Evolutionary conservation across 2,888 invertebrate species (phyloP), one percentile per base, ranked within the genome.

Genomic region (Phengaris alcon): DNA sequence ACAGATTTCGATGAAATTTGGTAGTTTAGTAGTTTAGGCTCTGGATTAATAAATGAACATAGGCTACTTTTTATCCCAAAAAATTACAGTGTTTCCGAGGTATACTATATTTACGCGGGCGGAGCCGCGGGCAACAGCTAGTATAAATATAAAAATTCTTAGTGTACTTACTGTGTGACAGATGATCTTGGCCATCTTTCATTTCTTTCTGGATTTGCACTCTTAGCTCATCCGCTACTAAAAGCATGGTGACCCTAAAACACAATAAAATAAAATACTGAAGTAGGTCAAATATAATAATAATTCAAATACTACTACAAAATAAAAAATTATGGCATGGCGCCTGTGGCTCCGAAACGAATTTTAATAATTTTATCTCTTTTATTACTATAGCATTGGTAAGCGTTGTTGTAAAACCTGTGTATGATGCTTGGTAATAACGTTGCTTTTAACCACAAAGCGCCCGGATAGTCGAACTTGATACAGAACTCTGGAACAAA

Each of bases 401-500:
- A 35, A 48, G 48, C 48, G 8, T 6, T 6, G 46, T 46, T 48
- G 48, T 4, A 48, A 48, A 7, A 90, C 85, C 99, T 95, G 84
- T 98, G 97, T 52, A 99, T 84, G 76, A 98, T 95, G 35, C 97
- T 96, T 0, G 99, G 99, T 76, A 99, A 84, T 75, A 97, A 94
- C 2, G 95, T 95, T 0, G 97, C 96, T 88, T 99, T 98, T 44
- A 97, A 93, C 97, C 98, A 99, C 77, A 98, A 91, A 12, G 96
- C 91, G 22, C 96, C 94, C 0, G 97, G 96, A 84, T 95, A 97
- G 0, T 94, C 92, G 78, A 95, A 95, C 82, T 94, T 95, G 48
- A 95, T 94, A 84, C 98, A 97, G 79, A 98, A 94, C 88, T 99
- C 99, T 0, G 99, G 98, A 12, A 99, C 95, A 69, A 99, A 94